Conservation (phyloP, 2,797 vertebrate genomes). For the Semotilus atromaculatus region DNA sequence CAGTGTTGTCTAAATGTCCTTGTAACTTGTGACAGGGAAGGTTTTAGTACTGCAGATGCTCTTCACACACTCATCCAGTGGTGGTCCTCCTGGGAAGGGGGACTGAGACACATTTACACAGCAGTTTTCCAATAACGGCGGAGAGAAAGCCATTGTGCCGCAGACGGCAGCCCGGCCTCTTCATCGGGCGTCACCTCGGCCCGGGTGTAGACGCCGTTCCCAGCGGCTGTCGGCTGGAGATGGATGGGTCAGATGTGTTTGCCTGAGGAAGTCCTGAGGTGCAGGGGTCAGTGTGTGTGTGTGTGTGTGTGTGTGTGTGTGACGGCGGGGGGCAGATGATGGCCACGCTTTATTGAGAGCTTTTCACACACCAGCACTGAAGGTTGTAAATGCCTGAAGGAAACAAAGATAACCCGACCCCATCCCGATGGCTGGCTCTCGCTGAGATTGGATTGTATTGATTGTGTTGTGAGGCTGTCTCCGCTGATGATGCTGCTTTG, state of each 20-base stretch:
- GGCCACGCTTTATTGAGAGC: constrained; percentile 67
- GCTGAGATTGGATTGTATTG: constrained; percentile 56
- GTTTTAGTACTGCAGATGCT: not conserved
- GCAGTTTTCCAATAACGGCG: not conserved
- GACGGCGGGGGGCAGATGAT: constrained; percentile 61
- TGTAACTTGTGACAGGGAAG: not conserved
- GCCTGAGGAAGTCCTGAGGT: constrained; percentile 53
- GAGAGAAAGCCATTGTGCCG: not conserved
- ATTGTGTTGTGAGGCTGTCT: not conserved
- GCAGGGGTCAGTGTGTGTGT: constrained; percentile 49
- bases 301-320: not conserved
- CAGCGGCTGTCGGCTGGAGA: constrained; percentile 77
- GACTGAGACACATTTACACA: not conserved
- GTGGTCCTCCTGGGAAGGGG: not conserved
- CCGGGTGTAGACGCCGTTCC: constrained; percentile 78
- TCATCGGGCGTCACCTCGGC: constrained; percentile 53
- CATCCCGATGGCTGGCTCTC: constrained; percentile 59
- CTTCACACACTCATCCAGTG: not conserved
- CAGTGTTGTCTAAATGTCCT: not conserved
- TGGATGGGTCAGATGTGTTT: constrained; percentile 76
- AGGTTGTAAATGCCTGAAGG: constrained; percentile 66
- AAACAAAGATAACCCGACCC: constrained; percentile 70
- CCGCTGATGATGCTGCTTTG: not conserved
- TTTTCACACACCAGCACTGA: constrained; percentile 50
- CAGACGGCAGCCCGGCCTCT: constrained; percentile 20